Evolutionary conservation across 1,140 invertebrate genomes (phyloP), one percentile per base, ranked within the genome.

Genomic region (Linepithema humile): DNA sequence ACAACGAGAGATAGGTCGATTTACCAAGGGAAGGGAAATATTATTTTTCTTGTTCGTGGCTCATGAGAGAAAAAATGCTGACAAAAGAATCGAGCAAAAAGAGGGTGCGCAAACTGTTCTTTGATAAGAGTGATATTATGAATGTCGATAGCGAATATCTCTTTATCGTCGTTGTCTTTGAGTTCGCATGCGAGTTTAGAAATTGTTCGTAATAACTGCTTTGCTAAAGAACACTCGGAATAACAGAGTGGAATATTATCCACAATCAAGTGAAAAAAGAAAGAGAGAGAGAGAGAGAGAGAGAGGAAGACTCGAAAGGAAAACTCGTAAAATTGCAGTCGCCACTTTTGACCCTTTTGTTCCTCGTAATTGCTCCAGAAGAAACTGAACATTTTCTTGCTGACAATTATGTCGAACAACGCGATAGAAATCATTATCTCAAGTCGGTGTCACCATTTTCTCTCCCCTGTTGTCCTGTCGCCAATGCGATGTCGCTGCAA

Each of bases 311-410:
- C 55, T 67, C 60, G 45, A 43, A 50, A 74, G 59, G 60, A 20
- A 74, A 72, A 65, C 72, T 17, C 40, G 15, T 62, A 70, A 64
- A 83, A 85, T 69, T 53, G 53, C 57, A 70, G 80, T 60, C 35
- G 69, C 29, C 72, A 86, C 64, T 83, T 74, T 84, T 77, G 69
- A 86, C 65, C 85, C 75, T 67, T 87, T 87, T 73, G 75, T 80
- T 69, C 32, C 20, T 80, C 35, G 75, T 80, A 80, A 80, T 80
- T 80, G 26, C 64, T 53, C 23, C 75, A 69, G 64, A 69, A 80
- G 64, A 23, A 80, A 57, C 75, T 69, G 48, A 80, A 70, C 48
- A 32, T 69, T 69, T 70, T 69, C 64, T 55, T 57, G 50, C 35
- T 48, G 38, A 80, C 50, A 80, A 69, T 80, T 32, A 69, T 80